These are phyloP conservation scores for Polydrusus pterygomalis DNA, from an alignment of 2,888 invertebrate species.

Conservation along the genomic window DNA sequence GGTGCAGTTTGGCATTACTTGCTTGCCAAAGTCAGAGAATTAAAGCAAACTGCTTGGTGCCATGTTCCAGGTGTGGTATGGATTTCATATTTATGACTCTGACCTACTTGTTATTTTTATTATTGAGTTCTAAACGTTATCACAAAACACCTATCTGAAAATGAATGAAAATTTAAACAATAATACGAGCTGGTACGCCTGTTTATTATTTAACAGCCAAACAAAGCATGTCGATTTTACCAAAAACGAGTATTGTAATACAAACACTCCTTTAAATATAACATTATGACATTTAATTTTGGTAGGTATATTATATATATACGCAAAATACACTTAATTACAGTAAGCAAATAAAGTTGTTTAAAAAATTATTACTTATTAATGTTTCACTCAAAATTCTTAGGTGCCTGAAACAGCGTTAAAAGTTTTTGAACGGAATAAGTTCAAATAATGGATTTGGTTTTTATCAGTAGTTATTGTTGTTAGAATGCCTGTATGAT, in stretches of 20 bases:
- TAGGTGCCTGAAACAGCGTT: no score
- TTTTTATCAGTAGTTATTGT: no score
- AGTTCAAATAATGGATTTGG: no score
- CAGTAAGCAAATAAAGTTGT: neutral
- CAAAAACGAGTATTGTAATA: neutral
- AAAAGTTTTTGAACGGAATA: no score
- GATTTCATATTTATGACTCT: neutral
- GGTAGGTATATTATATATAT: neutral
- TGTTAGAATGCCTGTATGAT: no score
- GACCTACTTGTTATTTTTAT: neutral
- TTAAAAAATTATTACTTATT: no score
- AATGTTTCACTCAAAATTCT: no score
- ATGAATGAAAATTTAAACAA: constrained; percentile 14
- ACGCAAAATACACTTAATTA: neutral
- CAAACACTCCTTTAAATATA: constrained; percentile 2
- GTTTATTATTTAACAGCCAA: neutral
- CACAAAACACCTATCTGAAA: constrained; percentile 2
- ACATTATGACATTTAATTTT: neutral
- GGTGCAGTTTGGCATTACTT: no score
- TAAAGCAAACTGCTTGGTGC: no score
- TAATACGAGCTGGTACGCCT: neutral
- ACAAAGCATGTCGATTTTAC: constrained; percentile 8
- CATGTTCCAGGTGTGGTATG: neutral
- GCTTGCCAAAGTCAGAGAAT: no score
- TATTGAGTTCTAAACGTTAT: neutral